Conservation (phyloP, 2,113 vertebrate genomes). For the Xenotilapia longispinis region DNA sequence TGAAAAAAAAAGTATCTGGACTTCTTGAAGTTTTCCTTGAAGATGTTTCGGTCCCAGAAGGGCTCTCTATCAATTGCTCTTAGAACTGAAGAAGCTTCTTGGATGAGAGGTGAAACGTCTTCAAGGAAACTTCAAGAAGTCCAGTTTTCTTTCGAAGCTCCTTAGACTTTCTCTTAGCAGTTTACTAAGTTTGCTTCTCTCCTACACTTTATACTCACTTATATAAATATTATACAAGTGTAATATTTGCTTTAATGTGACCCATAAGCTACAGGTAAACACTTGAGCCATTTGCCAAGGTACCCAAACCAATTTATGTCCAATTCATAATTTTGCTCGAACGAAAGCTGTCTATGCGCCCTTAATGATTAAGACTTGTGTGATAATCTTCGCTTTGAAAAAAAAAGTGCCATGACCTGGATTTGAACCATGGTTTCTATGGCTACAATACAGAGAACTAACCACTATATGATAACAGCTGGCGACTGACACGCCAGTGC, state of each 20-base stretch:
- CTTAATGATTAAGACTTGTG: neutral
- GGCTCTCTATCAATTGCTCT: neutral
- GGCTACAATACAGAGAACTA: neutral
- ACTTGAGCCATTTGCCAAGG: neutral
- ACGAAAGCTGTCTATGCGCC: neutral
- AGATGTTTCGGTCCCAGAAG: neutral
- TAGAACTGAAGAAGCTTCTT: neutral
- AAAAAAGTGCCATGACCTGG: neutral
- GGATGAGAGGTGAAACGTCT: neutral
- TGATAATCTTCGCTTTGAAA: neutral
- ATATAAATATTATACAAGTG: neutral
- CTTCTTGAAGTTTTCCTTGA: neutral
- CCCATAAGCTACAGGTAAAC: neutral
- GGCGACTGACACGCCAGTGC: neutral
- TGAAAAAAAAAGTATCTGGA: neutral
- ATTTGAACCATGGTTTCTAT: neutral
- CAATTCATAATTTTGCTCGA: neutral
- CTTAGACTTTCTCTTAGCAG: neutral
- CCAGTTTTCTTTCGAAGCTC: neutral
- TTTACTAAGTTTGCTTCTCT: neutral
- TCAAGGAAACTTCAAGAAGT: neutral
- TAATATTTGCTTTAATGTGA: neutral
- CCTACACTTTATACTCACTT: neutral
- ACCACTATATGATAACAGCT: neutral
- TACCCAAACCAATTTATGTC: neutral